Base-by-base conservation (phyloP, 2,113 vertebrate species). In the Salvator merianae region DNA sequence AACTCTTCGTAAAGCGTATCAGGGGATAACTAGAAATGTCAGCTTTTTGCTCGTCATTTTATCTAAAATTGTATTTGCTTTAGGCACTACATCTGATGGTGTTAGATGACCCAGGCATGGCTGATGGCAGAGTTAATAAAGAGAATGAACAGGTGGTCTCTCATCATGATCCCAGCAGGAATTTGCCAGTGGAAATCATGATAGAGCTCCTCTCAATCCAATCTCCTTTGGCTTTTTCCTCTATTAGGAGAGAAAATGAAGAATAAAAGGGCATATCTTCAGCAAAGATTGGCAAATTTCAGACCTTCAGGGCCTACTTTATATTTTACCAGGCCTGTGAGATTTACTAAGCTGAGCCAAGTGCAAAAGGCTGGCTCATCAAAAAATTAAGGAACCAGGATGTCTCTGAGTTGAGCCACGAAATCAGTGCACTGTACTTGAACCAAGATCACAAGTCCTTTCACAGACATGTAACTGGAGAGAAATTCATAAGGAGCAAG, bases 41-140 rank as follows among this genome's bases (percentile, higher is more conserved):
- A 86, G 24, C 22, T 86, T 86, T 34, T 87, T 88, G 86, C 77
- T 53, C 55, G 70, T n/a, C 71, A 63, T 62, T 81, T 88, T 82
- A 77, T 82, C n/a, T 55, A 66, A 38, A 69, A 70, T 26, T 50
- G 20, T 32, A 53, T 83, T 62, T 75, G 78, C 26, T 16, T 80
- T 75, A 63, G 47, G 47, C 34, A 86, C 75, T 36, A 65, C 65
- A 50, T 76, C 9, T 7, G 0, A 9, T 8, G 13, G 22, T 69
- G 4, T 85, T 69, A 78, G 28, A 88, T 88, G 76, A 16, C 63
- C 81, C 62, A 77, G 40, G 40, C 40, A 83, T 38, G 84, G 86
- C 82, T 83, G 70, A 77, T 72, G 55, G 77, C 73, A 84, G 50
- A 7, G 69, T 32, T 8, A 0, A 75, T 79, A 77, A 5, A 85